A percentile compares a stretch with the other conserved stretches of the same genome.
These are phyloP conservation scores for Leuciscus waleckii DNA, from an alignment of 2,797 vertebrate genomes.

Conservation along the genomic window DNA sequence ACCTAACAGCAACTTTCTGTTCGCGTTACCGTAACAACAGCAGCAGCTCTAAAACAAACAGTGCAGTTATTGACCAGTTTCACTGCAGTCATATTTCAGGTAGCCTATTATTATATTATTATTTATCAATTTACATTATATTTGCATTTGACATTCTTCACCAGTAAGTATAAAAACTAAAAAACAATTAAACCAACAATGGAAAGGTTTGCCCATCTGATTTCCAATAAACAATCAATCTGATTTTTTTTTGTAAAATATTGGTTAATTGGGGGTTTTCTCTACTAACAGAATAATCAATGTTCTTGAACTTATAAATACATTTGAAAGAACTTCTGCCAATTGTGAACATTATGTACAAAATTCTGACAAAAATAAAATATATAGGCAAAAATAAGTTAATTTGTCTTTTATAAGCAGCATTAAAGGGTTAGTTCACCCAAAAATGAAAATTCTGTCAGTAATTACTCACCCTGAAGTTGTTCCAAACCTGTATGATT, in stretches of 20 bases:
- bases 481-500: no score
- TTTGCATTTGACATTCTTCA: background rate
- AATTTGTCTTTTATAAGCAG: background rate
- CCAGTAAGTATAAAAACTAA: background rate
- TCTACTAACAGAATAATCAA: background rate
- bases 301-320: background rate
- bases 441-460: no score
- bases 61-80: background rate
- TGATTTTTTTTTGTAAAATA: background rate
- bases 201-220: background rate
- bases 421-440: no score
- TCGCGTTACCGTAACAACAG: background rate
- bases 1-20: background rate
- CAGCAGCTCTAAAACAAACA: background rate
- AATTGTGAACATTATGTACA: background rate
- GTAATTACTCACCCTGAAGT: no score
- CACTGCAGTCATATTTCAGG: background rate
- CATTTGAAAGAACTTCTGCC: background rate
- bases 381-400: background rate
- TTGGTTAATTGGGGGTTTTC: background rate
- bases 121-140: background rate
- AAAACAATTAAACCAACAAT: background rate
- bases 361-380: background rate
- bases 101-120: background rate
- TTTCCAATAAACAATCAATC: constrained; percentile 1